Evolutionary conservation across 2,797 vertebrate genomes (phyloP).

Genomic region (Paratrypauchen microcephalus): DNA sequence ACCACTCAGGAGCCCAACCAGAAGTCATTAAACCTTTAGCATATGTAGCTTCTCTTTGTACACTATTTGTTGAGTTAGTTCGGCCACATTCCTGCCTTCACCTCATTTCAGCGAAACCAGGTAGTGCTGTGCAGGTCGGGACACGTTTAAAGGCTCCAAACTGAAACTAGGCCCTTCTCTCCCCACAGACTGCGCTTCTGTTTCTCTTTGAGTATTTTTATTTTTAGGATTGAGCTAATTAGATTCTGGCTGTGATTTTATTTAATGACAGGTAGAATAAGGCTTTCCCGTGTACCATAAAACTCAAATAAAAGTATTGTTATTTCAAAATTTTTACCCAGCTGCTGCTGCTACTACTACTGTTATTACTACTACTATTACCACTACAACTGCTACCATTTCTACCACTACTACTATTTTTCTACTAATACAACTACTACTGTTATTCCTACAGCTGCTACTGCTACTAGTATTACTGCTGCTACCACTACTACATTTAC

Average conservation of each 20-base stretch:
- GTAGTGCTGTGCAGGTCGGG: slow-evolving; percentile 61
- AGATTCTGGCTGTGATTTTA: slow-evolving; percentile 21
- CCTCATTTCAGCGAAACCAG: slow-evolving; percentile 57
- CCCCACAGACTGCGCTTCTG: slow-evolving; percentile 30
- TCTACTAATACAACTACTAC: neutral
- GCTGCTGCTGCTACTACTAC: neutral
- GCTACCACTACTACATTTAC: neutral
- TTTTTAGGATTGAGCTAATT: slow-evolving; percentile 38
- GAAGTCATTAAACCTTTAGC: neutral
- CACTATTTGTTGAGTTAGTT: slow-evolving; percentile 26
- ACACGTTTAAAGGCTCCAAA: slow-evolving; percentile 62
- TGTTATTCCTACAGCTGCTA: neutral
- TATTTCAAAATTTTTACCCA: too few species aligned
- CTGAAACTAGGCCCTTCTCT: slow-evolving; percentile 64
- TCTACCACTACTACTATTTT: neutral
- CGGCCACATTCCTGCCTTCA: slow-evolving; percentile 58
- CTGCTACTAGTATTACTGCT: rapidly evolving
- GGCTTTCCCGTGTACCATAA: too few species aligned
- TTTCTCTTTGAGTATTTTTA: slow-evolving; percentile 7
- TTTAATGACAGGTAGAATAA: neutral
- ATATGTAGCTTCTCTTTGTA: slow-evolving; percentile 19
- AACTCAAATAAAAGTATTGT: neutral
- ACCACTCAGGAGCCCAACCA: neutral
- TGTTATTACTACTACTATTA: neutral
- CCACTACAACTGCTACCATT: neutral